phyloP scores from a whole-genome alignment of 2,797 vertebrate species.

The Eutrigla gurnardus region DNA sequence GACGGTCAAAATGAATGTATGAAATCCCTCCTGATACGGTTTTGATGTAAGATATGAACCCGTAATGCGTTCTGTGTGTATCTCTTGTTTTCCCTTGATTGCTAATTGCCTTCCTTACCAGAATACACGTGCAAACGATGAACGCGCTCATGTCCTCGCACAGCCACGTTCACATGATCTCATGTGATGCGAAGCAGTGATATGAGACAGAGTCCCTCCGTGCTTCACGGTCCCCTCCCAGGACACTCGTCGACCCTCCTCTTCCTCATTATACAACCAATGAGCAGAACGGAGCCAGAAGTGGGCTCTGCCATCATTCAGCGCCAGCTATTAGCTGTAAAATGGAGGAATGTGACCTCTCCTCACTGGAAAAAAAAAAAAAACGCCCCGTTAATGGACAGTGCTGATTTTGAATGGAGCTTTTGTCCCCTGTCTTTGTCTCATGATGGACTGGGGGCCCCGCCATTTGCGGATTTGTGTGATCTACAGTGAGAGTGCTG shows the following conservation, averaged over 20 bases:
- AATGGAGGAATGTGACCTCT: slow-evolving; percentile 77
- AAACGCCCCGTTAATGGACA: slow-evolving; percentile 71
- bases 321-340: slow-evolving; percentile 59
- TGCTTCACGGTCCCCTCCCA: slow-evolving; percentile 30
- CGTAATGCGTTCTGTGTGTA: slow-evolving; percentile 8
- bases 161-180: slow-evolving; percentile 59
- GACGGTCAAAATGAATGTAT: slow-evolving; percentile 15
- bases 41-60: slow-evolving; percentile 15
- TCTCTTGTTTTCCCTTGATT: slow-evolving; percentile 47
- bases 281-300: slow-evolving; percentile 38
- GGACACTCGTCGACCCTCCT: slow-evolving; percentile 24
- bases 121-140: slow-evolving; percentile 37
- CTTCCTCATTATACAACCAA: slow-evolving; percentile 53
- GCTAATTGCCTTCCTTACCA: slow-evolving; percentile 29
- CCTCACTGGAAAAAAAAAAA: slow-evolving; percentile 53
- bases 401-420: slow-evolving; percentile 67
- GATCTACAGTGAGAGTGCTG: slow-evolving; percentile 27
- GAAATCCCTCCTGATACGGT: slow-evolving; percentile 14
- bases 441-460: slow-evolving; percentile 42
- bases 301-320: slow-evolving; percentile 38
- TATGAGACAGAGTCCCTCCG: slow-evolving; percentile 48
- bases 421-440: slow-evolving; percentile 72
- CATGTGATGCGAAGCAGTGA: slow-evolving; percentile 51
- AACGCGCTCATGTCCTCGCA: slow-evolving; percentile 34
- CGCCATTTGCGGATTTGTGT: slow-evolving; percentile 44